These are phyloP conservation scores for Glossophaga mutica DNA, from an alignment of 2,797 vertebrate species.

Conservation along the genomic window DNA sequence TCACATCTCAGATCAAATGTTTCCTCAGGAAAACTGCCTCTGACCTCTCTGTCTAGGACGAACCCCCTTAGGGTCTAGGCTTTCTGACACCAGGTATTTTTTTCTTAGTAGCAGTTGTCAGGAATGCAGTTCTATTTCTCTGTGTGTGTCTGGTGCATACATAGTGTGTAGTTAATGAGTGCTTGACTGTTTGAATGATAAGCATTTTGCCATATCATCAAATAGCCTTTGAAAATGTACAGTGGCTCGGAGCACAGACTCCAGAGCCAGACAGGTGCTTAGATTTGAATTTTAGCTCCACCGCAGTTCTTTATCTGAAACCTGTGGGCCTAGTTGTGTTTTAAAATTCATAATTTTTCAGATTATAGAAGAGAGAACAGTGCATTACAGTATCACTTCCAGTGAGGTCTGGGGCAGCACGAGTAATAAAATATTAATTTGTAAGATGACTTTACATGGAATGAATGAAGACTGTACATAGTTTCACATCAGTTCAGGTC, in stretches of 20 bases:
- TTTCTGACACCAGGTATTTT: background rate
- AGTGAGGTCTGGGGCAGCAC: background rate
- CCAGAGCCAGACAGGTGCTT: background rate
- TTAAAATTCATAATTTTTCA: slow-evolving; percentile 20
- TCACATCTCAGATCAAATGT: background rate
- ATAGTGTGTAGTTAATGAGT: background rate
- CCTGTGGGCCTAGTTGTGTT: background rate
- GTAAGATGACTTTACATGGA: background rate
- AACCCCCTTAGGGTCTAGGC: background rate
- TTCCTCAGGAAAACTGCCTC: background rate
- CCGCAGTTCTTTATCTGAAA: background rate
- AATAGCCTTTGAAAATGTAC: background rate
- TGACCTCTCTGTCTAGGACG: background rate
- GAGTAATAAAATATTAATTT: background rate
- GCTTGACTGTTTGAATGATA: background rate
- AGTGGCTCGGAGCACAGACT: background rate
- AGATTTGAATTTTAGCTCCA: background rate
- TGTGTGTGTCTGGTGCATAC: background rate
- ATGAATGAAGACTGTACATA: background rate
- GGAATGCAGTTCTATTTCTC: background rate
- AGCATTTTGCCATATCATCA: background rate
- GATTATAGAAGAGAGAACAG: background rate
- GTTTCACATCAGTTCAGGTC: background rate
- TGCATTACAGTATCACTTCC: background rate
- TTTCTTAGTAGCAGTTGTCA: background rate